Evolutionary conservation across 2,113 vertebrate genomes (phyloP), one percentile per base, ranked within the genome.

Genomic region (Damaliscus lunatus): DNA sequence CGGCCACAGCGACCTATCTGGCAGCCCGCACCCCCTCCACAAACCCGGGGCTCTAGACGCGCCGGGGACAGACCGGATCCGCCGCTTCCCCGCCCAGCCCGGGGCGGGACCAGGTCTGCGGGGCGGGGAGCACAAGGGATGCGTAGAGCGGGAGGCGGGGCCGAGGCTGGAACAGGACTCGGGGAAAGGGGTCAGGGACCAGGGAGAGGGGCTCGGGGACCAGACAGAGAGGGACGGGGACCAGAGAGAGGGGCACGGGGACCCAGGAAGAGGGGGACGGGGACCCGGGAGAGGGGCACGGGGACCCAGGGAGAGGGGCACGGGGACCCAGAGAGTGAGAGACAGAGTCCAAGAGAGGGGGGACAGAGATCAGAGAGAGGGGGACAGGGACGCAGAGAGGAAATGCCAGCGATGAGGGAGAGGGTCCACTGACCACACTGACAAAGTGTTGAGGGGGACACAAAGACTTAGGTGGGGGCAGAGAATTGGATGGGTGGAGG

Each of bases 1-100:
- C 91, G 3, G 55, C 50, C n/a, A 43, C 80, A 23, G 64, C 55
- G 11, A 33, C 67, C 64, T 43, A 10, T 2, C 19, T 9, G 27
- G 29, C 77, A 80, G 64, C 60, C 64, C 1, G 40, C 80, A 29
- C 14, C 31, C 74, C 62, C 21, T 62, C 84, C 80, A 4, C 57
- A 62, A n/a, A 25, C 74, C 71, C 86, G 2, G 57, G 62, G 40
- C 15, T 62, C 43, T 71, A 52, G 95, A 17, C 64, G 85, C 84
- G 95, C 97, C 97, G 92, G 6, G 87, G 36, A 43, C 74, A 83
- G 96, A 98, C 98, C 96, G 97, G 98, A 97, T 98, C 97, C 85
- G 62, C 97, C 85, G 53, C 95, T 95, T 94, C 43, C 82, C 92
- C 8, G 84, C 71, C 71, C 60, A 6, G 40, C 59, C 85, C 5